Evolutionary conservation across 1,140 invertebrate species (phyloP).

Genomic region (Drosophila takahashii): DNA sequence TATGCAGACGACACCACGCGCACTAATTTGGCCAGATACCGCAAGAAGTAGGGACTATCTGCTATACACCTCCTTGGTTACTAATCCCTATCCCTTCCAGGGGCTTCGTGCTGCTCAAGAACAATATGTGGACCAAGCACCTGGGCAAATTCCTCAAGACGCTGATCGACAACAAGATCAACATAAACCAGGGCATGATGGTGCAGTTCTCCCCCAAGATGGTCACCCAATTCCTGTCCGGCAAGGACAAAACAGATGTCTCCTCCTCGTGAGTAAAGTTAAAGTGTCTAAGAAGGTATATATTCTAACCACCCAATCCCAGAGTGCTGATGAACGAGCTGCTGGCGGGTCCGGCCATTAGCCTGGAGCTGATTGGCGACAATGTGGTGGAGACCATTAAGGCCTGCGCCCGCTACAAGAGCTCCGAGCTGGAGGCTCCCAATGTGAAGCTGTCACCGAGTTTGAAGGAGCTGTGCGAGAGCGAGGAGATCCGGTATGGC

Average conservation of each 20-base stretch:
- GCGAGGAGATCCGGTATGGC: conserved; percentile 89
- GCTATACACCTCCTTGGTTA: not conserved
- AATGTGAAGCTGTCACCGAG: conserved; percentile 85
- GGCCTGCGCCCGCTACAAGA: conserved; percentile 52
- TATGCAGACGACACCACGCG: conserved; percentile 90
- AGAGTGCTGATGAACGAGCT: conserved; percentile 88
- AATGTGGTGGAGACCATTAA: conserved; percentile 87
- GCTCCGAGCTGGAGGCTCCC: conserved; percentile 48
- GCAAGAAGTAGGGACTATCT: conserved; percentile 86
- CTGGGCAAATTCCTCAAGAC: conserved; percentile 90
- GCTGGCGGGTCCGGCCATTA: conserved; percentile 89
- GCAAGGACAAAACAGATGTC: conserved; percentile 86
- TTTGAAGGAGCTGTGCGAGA: conserved; percentile 90
- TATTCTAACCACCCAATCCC: not conserved
- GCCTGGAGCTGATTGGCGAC: conserved; percentile 91
- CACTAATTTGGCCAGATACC: conserved; percentile 86
- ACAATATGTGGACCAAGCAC: conserved; percentile 87
- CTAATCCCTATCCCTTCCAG: conserved; percentile 81
- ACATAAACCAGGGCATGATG: conserved; percentile 91
- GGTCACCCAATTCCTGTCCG: conserved; percentile 86
- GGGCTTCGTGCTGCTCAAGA: conserved; percentile 92
- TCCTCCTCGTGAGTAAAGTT: conserved; percentile 87
- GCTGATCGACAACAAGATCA: conserved; percentile 88
- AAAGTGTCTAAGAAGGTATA: not conserved
- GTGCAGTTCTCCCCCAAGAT: conserved; percentile 86